Evolutionary conservation across 2,113 vertebrate species (phyloP), one percentile per base, ranked within the genome.

Genomic region (Galeopterus variegatus): DNA sequence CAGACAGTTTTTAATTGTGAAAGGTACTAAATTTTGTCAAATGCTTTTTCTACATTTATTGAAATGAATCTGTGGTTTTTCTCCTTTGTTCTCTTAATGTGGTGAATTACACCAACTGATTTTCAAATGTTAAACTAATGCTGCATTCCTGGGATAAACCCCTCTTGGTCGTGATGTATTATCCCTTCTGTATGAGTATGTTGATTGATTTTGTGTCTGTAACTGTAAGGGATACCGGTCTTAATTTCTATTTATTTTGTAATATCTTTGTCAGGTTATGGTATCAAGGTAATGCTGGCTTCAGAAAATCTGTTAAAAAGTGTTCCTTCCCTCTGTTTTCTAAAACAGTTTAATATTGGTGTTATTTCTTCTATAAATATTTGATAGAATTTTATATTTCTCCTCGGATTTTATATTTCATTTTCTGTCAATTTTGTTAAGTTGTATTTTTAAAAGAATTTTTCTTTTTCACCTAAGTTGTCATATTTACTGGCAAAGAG

Each of bases 221-320:
- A 75, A 54, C 31, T 64, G 58, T 72, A 69, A 96, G 24, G n/a
- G 50, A 73, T 81, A 72, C 15, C 26, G 19, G 14, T 82, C 41
- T 60, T 88, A 94, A 67, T 80, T 86, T 83, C 82, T 90, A 56
- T 17, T 60, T 94, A 70, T 86, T 90, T 77, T 85, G 45, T 93
- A 75, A 36, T 60, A 69, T 75, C n/a, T 90, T 87, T 82, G 70
- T 77, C 54, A 84, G 67, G 33, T 70, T 85, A 84, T 91, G 18
- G 28, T 56, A 90, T 14, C 50, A 58, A 19, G 9, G 41, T 69
- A 95, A 86, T 76, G 69, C 6, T 85, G 48, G 56, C 24, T 45
- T 93, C 60, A 60, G 62, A 21, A 82, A 90, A 77, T 24, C 36
- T n/a, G 6, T 73, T 54, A 62, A 9, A 36, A 87, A 67, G 18